Evolutionary conservation across 92 coral and sea anemone genomes (phyloP).

Genomic region (Heteractis magnifica): DNA sequence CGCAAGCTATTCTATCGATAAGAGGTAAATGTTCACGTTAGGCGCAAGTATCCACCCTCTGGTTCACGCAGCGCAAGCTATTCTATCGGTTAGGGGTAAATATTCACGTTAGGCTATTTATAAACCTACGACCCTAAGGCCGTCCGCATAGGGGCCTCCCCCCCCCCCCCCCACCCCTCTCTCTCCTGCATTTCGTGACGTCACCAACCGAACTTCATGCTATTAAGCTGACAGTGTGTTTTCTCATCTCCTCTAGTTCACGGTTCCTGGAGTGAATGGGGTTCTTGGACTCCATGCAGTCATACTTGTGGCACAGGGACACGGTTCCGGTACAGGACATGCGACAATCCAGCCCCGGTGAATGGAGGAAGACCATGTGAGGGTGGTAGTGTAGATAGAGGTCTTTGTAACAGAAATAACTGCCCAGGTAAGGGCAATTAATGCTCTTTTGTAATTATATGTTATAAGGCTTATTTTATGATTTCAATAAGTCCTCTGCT

Average conservation of each 20-base stretch:
- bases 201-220: background rate
- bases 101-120: too few relatives aligned
- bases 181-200: too few relatives aligned
- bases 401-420: conserved; percentile 41
- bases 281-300: conserved; percentile 62
- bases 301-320: conserved; percentile 65
- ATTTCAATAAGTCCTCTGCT: background rate
- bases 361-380: conserved; percentile 63
- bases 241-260: conserved; percentile 38
- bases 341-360: conserved; percentile 69
- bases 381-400: conserved; percentile 50
- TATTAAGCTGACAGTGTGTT: background rate
- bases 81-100: background rate
- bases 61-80: background rate
- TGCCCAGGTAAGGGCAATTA: conserved; percentile 43
- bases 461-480: background rate
- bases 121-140: too few relatives aligned
- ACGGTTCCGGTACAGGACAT: conserved; percentile 63
- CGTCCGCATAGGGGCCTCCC: too few relatives aligned
- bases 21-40: conserved; percentile 46
- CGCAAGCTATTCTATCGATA: conserved; percentile 59
- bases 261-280: conserved; percentile 75
- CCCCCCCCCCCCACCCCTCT: too few relatives aligned
- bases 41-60: conserved; percentile 46
- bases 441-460: background rate